Base-by-base conservation (phyloP, 2,797 vertebrate genomes). In the Aplochiton taeniatus region DNA sequence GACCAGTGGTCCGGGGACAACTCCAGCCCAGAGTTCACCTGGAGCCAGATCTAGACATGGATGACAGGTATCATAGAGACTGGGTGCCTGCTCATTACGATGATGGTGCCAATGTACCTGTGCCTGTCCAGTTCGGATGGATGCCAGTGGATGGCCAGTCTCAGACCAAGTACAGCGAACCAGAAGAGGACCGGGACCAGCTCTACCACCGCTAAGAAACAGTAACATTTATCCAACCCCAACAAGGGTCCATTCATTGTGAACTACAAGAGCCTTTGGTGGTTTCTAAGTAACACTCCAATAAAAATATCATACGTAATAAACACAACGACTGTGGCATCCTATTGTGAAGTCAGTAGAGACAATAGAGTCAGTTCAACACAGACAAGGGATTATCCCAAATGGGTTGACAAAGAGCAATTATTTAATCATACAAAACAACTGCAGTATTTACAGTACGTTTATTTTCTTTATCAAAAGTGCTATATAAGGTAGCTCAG, bases 171-270 rank as follows among this genome's bases (percentile, higher is more conserved):
- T 45, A 92, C 78, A 81, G 63, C 9, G 55, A 90, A 69, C 88
- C 90, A 50, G 92, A 92, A 71, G 85, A 86, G 69, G 93, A 93
- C 72, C 17, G 77, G 69, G 90, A 92, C 77, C 12, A 76, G 8
- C 41, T 92, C n/a, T 86, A 89, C 59, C 90, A 93, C 63, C 49
- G 19, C 11, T 90, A 73, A 87, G 58, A 18, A 54, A 52, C 48
- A 31, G 31, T 31, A 11, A 59, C 18, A 42, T 41, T 17, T 6
- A 13, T 56, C 13, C 18, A 65, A 10, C 20, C 9, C 13, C 31
- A 31, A 31, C 31, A 31, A 6, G 31, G 31, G 31, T 31, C 31
- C 6, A 31, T 31, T 31, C 31, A 31, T n/a, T n/a, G n/a, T n/a
- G n/a, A n/a, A n/a, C n/a, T n/a, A n/a, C n/a, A n/a, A n/a, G n/a